A percentile compares a stretch with the other conserved stretches of the same genome.
Conservation (phyloP, 2,888 invertebrate species). For the Machimus atricapillus region DNA sequence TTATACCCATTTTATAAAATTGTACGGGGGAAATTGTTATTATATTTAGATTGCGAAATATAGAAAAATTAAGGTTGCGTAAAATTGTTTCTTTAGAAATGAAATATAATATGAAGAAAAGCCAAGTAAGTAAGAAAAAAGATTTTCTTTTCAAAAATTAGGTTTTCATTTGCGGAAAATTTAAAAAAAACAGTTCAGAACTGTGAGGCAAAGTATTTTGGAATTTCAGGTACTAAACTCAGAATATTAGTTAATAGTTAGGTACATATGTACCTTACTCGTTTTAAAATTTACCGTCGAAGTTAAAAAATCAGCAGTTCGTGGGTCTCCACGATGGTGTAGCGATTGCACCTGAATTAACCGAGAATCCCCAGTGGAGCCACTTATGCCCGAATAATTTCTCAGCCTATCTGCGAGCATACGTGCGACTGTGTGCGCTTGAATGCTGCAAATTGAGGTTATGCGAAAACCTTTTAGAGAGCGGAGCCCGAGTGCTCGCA, state of each 20-base stretch:
- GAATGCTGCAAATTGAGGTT: conserved; percentile 2
- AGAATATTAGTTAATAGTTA: background rate
- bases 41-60: too few relatives aligned
- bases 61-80: too few relatives aligned
- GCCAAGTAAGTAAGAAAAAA: too few relatives aligned
- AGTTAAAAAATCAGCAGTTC: background rate
- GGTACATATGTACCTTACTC: background rate
- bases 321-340: background rate
- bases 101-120: too few relatives aligned
- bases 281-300: background rate
- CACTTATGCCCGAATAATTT: background rate
- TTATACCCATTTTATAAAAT: too few relatives aligned
- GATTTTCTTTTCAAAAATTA: too few relatives aligned
- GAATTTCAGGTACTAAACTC: background rate
- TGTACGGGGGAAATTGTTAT: too few relatives aligned
- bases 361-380: background rate
- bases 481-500: background rate
- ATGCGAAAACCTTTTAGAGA: background rate
- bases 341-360: background rate
- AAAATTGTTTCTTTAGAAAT: too few relatives aligned
- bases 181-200: too few relatives aligned
- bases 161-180: too few relatives aligned
- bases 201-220: too few relatives aligned
- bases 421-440: background rate
- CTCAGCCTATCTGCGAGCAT: background rate